A percentile compares a stretch with the other conserved stretches of the same genome.
Conservation (phyloP, 2,888 invertebrate species). For the Scaptomyza tumidula region DNA sequence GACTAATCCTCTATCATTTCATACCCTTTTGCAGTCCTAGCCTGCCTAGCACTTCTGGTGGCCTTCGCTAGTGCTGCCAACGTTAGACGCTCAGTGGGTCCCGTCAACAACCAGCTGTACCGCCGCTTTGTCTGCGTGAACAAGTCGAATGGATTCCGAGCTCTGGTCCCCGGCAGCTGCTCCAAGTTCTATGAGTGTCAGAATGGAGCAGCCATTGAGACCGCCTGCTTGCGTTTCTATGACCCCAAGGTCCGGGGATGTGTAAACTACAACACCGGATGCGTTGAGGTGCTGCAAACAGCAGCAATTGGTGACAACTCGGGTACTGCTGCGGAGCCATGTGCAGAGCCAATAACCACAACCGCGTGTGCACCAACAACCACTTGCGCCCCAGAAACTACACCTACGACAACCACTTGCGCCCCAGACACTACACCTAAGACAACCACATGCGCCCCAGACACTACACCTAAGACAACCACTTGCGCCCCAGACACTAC, state of each 20-base stretch:
- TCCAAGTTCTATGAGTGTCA: constrained; percentile 79
- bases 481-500: neutral
- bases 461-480: constrained; percentile 1
- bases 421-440: neutral
- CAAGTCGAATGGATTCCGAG: constrained; percentile 74
- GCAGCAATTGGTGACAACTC: neutral
- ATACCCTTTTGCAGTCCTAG: constrained; percentile 39
- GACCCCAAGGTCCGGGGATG: constrained; percentile 68
- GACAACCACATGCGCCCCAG: neutral
- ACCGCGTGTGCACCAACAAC: constrained; percentile 29
- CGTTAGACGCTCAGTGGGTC: constrained; percentile 37
- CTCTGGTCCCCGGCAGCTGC: constrained; percentile 82
- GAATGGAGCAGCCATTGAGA: constrained; percentile 56
- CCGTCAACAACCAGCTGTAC: constrained; percentile 70
- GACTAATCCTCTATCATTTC: neutral
- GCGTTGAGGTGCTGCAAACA: constrained; percentile 58
- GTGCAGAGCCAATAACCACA: constrained; percentile 42
- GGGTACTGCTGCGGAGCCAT: constrained; percentile 30
- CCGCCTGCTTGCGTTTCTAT: constrained; percentile 68
- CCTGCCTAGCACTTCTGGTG: constrained; percentile 50
- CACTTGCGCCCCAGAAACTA: too few relatives aligned
- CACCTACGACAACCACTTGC: constrained; percentile 17
- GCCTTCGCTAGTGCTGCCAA: constrained; percentile 60
- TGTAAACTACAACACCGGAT: constrained; percentile 71
- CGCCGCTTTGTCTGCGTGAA: constrained; percentile 72